Evolutionary conservation across 2,888 invertebrate species (phyloP), one percentile per base, ranked within the genome.

Genomic region (Troides aeacus): DNA sequence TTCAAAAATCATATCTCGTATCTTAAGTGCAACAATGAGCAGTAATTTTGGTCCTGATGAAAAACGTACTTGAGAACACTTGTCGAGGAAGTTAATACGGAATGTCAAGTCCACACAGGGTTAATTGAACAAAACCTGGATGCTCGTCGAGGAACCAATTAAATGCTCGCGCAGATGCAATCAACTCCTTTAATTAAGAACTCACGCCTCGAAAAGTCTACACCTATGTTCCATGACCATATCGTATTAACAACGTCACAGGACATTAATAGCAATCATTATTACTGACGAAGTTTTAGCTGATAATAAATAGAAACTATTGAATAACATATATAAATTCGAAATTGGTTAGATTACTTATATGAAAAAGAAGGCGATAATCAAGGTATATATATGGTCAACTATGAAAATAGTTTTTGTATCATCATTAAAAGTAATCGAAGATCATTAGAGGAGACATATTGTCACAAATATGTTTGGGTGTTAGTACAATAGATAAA

Each of bases 111-210:
- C 64, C 69, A 65, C 69, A 57, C 60, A 17, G 42, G 69, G 69
- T 69, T 62, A 69, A 69, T 69, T 65, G 60, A 60, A 42, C 17
- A 23, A 17, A 50, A 56, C n/a, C 30, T 62, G 53, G 46, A 42
- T 64, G 56, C 46, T 56, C 24, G 30, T 7, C 42, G 18, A 56
- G 61, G 57, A 57, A 57, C 57, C 69, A 69, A 65, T 69, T 65
- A 61, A 61, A 57, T 8, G 57, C 61, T 18, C 7, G 56, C 60
- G 56, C 46, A 69, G 61, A 65, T 69, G 46, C 64, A 62, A 69
- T 69, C 57, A 69, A 61, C 24, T 64, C 56, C 24, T 23, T 23
- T 69, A 69, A 69, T 69, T 61, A 62, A 62, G 61, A 15, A 18
- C 36, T 56, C 7, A 30, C 59, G 17, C 36, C n/a, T 12, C 39